phyloP scores from a whole-genome alignment of 1,140 invertebrate species.

The Bombus impatiens region DNA sequence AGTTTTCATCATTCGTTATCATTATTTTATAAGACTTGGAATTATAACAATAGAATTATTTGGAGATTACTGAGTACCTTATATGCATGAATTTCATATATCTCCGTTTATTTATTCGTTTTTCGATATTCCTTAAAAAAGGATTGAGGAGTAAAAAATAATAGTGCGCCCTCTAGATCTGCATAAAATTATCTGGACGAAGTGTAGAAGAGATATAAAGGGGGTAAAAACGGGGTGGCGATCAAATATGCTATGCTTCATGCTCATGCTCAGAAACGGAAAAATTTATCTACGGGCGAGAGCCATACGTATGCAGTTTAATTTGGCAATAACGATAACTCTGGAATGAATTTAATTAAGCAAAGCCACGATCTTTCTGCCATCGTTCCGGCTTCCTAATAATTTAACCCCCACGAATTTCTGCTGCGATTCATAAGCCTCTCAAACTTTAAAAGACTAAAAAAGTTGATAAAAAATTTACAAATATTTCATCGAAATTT shows the following conservation, averaged over 20 bases:
- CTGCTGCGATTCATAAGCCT: slow-evolving; percentile 33
- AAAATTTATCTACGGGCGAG: slow-evolving; percentile 75
- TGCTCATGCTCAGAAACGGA: slow-evolving; percentile 1
- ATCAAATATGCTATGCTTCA: neutral
- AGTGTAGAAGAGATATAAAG: neutral
- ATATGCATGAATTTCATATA: too few relatives aligned
- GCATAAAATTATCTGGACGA: neutral
- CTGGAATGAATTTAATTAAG: slow-evolving; percentile 65
- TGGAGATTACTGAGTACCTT: too few relatives aligned
- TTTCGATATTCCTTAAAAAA: neutral
- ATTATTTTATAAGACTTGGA: too few relatives aligned
- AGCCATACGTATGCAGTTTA: slow-evolving; percentile 72
- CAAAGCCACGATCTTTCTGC: slow-evolving; percentile 52
- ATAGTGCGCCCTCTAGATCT: neutral
- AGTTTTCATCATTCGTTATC: too few relatives aligned
- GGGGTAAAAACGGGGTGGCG: neutral
- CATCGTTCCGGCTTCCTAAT: slow-evolving; percentile 32
- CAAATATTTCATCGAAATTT: too few relatives aligned
- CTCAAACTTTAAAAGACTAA: neutral
- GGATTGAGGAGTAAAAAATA: neutral
- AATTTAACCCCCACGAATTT: slow-evolving; percentile 65
- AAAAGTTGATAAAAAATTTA: neutral
- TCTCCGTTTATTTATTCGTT: too few relatives aligned
- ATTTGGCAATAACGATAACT: slow-evolving; percentile 66
- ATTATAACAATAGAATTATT: too few relatives aligned